These are phyloP conservation scores for Echinometra lucunter DNA, from an alignment of 53 echinoderm and acorn worm genomes.

Conservation along the genomic window DNA sequence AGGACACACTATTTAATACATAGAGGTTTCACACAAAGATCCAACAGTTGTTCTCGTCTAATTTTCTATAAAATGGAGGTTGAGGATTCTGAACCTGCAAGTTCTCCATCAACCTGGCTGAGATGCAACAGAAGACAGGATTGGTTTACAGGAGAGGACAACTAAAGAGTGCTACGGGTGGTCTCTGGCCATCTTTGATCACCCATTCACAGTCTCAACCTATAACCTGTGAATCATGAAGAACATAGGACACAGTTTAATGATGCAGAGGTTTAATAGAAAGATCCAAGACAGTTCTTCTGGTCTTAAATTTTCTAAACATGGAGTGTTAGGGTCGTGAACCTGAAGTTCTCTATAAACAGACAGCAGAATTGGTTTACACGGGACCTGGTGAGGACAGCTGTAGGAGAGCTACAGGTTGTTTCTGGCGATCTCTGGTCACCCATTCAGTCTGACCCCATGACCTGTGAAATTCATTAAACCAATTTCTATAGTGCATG, in stretches of 20 bases:
- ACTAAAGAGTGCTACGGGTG: slow-evolving; percentile 88
- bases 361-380: slow-evolving; percentile 73
- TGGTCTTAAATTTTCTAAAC: too few species aligned
- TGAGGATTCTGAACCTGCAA: slow-evolving; percentile 72
- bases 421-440: slow-evolving; percentile 62
- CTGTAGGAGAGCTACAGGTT: slow-evolving; percentile 88
- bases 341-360: slow-evolving; percentile 51
- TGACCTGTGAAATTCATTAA: slow-evolving; percentile 74
- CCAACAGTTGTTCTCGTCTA: too few species aligned
- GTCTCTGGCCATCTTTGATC: slow-evolving; percentile 66
- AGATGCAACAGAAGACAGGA: slow-evolving; percentile 79
- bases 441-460: slow-evolving; percentile 95
- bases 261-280: not conserved
- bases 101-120: slow-evolving; percentile 67
- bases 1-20: not conserved
- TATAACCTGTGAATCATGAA: slow-evolving; percentile 74
- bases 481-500: too few species aligned
- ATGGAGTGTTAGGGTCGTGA: slow-evolving; percentile 70
- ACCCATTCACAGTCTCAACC: slow-evolving; percentile 98
- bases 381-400: slow-evolving; percentile 77
- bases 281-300: too few species aligned
- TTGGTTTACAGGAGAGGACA: slow-evolving; percentile 76
- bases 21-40: too few species aligned
- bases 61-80: slow-evolving; percentile 70
- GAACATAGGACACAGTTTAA: not conserved